Evolutionary conservation across 2,888 invertebrate genomes (phyloP).

Genomic region (Hemicrepidius hirtus): DNA sequence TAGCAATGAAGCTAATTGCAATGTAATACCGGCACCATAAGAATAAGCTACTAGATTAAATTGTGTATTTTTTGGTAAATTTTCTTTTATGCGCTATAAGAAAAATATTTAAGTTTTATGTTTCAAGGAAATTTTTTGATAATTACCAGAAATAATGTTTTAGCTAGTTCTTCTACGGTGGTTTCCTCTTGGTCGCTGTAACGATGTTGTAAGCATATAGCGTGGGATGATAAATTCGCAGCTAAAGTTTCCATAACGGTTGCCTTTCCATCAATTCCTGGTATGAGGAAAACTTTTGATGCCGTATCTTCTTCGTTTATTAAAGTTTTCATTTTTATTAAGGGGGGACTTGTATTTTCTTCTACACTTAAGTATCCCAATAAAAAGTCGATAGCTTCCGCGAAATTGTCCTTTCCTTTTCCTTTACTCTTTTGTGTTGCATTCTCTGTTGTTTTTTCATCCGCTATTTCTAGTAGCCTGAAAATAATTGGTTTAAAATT

Average conservation of each 20-base stretch:
- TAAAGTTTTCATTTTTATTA: constrained; percentile 65
- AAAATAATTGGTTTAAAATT: constrained; percentile 17
- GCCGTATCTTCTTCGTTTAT: constrained; percentile 42
- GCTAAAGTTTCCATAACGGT: constrained; percentile 74
- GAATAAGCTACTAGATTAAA: constrained; percentile 92
- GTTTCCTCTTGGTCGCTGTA: constrained; percentile 69
- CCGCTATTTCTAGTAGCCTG: constrained; percentile 75
- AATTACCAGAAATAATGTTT: constrained; percentile 74
- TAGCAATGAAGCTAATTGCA: constrained; percentile 84
- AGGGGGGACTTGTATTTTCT: constrained; percentile 73
- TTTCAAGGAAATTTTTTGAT: neutral
- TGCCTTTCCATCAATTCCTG: constrained; percentile 82
- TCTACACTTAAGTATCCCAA: constrained; percentile 80
- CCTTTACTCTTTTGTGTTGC: constrained; percentile 29
- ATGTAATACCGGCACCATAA: constrained; percentile 85
- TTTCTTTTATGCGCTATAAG: constrained; percentile 75
- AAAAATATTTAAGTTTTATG: constrained; percentile 17
- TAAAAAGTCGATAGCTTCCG: constrained; percentile 75
- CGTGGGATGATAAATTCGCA: constrained; percentile 73
- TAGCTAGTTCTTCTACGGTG: constrained; percentile 73
- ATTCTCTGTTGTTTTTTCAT: constrained; percentile 72
- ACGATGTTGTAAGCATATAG: constrained; percentile 75
- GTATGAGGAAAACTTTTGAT: constrained; percentile 76
- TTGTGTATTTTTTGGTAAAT: constrained; percentile 74
- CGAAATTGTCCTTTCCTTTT: constrained; percentile 37